Conservation (phyloP, 35 echinoderm and acorn worm genomes). For the Patiria miniata region DNA sequence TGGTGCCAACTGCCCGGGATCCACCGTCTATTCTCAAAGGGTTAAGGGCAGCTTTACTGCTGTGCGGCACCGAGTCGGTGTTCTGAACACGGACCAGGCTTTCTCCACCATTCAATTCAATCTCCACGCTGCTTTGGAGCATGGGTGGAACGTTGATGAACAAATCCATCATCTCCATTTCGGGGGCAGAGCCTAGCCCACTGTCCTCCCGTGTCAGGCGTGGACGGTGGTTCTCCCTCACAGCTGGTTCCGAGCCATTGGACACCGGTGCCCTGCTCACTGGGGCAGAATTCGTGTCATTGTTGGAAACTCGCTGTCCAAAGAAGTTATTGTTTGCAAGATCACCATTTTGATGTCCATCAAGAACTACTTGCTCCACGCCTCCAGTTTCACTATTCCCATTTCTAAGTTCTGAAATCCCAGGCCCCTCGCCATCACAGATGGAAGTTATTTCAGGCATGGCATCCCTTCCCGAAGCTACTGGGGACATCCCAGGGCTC, state of each 20-base stretch:
- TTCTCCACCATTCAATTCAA: not conserved
- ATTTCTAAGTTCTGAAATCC: not conserved
- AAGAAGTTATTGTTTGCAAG: slow-evolving; percentile 29
- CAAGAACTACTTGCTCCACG: not conserved
- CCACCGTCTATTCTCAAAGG: not conserved
- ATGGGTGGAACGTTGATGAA: slow-evolving; percentile 36
- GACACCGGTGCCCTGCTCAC: not conserved
- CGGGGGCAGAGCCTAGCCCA: slow-evolving; percentile 72
- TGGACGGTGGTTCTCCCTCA: not conserved
- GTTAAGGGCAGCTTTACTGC: not conserved
- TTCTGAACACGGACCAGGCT: not conserved
- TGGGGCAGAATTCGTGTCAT: not conserved
- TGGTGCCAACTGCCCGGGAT: not conserved
- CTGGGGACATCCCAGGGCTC: not conserved
- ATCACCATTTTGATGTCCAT: not conserved
- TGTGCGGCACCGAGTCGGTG: not conserved
- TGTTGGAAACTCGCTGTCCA: not conserved
- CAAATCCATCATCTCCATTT: slow-evolving; percentile 45
- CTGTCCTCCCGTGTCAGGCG: slow-evolving; percentile 50
- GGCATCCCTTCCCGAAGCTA: not conserved
- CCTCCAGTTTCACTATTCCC: not conserved
- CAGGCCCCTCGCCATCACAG: not conserved
- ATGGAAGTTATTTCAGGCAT: not conserved
- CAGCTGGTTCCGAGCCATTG: not conserved
- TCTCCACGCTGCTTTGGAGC: not conserved